Base-by-base conservation (phyloP, 2,797 vertebrate species). In the Peromyscus eremicus region DNA sequence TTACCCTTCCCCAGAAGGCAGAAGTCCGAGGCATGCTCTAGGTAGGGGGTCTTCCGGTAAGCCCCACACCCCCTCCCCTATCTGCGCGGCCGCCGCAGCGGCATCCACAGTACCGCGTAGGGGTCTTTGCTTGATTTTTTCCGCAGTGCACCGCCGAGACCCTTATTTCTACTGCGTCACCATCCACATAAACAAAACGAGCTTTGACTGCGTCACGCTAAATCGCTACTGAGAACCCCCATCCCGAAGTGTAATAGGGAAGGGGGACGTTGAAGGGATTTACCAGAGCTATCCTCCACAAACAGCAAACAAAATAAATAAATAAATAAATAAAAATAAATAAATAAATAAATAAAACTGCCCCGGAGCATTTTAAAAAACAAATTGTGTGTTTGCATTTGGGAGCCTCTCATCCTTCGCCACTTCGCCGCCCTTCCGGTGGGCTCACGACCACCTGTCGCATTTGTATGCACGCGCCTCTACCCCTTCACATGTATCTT, bases 391-490 rank as follows among this genome's bases (percentile, higher is more conserved):
- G n/a, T 46, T 23, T 6, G 40, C 25, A 37, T 4, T 12, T 5
- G 0, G 49, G 82, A 94, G 34, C 85, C 40, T 55, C 62, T 40
- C 21, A 23, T 52, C 87, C 40, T 43, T 43, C 13, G 7, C 70
- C 79, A 5, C 32, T 49, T 14, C 27, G 64, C 80, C 5, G 6
- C 85, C 46, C 80, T 14, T 27, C 40, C 5, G 92, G 97, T 96
- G 97, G 97, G 95, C 96, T 97, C 83, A 37, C 96, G 97, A 97
- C 97, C 97, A 98, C 97, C 97, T 98, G 97, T 97, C 96, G 96
- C 97, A 92, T 97, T 73, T 46, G 23, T 6, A 0, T 37, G 4
- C 0, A 5, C 10, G 0, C 21, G 23, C 52, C 52, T 5, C 37
- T 13, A 6, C 46, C 97, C 89, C 79, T 94, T 95, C 40, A 27